Evolutionary conservation across 2,797 vertebrate species (phyloP).

Genomic region (Acropternis orthonyx): DNA sequence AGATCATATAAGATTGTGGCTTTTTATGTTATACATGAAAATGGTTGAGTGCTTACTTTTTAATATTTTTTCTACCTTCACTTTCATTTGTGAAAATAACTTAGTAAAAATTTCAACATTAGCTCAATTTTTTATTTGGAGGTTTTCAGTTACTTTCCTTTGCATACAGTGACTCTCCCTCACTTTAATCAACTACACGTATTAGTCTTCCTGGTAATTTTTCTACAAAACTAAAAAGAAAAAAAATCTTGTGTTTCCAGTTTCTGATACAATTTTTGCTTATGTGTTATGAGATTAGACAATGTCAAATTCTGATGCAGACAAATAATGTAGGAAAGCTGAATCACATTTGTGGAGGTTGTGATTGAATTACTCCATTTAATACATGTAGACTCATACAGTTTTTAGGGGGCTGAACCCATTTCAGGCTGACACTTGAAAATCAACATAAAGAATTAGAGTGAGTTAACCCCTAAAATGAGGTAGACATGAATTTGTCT

Average conservation of each 20-base stretch:
- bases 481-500: background rate
- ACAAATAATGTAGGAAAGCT: background rate
- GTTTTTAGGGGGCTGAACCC: background rate
- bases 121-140: background rate
- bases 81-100: background rate
- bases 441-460: background rate
- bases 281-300: background rate
- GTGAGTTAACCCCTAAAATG: background rate
- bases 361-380: background rate
- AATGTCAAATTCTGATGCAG: background rate
- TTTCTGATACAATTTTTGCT: background rate
- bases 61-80: background rate
- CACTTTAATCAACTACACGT: background rate
- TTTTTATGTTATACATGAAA: background rate
- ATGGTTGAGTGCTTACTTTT: background rate
- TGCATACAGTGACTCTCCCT: background rate
- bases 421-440: background rate
- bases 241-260: background rate
- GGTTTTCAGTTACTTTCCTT: background rate
- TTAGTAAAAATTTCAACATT: background rate
- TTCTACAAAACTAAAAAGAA: background rate
- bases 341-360: background rate
- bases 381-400: background rate
- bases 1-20: background rate
- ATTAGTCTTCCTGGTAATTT: background rate